Percentiles rank a stretch among this genome's conserved stretches.
Conservation (phyloP, 2,888 invertebrate genomes). For the Lottia gigantea region DNA sequence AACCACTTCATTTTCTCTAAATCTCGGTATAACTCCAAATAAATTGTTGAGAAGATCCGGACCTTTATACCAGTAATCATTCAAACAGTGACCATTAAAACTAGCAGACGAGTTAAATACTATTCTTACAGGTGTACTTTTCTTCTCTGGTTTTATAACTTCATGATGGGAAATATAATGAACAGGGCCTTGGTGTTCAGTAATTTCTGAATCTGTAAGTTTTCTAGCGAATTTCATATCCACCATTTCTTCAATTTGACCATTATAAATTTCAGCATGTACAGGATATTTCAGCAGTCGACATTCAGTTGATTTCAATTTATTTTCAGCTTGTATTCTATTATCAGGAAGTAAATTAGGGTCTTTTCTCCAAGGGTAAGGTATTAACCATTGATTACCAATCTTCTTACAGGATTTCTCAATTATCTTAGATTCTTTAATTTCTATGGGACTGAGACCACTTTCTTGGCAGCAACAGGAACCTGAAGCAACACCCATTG, state of each 20-base stretch:
- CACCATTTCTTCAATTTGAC: constrained; percentile 1
- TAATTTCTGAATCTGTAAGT: neutral
- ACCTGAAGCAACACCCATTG: neutral
- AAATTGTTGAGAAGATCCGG: constrained; percentile 8
- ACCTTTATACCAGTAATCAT: constrained; percentile 16
- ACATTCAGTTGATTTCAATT: constrained; percentile 16
- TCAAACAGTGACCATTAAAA: neutral
- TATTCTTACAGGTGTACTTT: neutral
- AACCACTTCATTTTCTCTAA: neutral
- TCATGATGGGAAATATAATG: constrained; percentile 22
- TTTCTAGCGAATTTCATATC: neutral
- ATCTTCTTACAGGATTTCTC: neutral
- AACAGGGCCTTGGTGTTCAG: neutral
- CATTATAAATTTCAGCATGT: constrained; percentile 1
- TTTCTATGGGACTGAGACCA: neutral
- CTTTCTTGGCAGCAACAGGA: neutral
- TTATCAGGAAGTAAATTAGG: neutral
- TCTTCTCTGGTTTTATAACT: constrained; percentile 12
- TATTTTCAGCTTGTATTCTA: neutral
- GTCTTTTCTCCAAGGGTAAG: neutral
- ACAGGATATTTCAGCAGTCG: neutral
- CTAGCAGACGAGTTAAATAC: neutral
- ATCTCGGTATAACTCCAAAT: constrained; percentile 1
- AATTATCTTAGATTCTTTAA: neutral
- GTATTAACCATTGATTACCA: neutral